Evolutionary conservation across 1,140 invertebrate species (phyloP).

Genomic region (Temnothorax nylanderi): DNA sequence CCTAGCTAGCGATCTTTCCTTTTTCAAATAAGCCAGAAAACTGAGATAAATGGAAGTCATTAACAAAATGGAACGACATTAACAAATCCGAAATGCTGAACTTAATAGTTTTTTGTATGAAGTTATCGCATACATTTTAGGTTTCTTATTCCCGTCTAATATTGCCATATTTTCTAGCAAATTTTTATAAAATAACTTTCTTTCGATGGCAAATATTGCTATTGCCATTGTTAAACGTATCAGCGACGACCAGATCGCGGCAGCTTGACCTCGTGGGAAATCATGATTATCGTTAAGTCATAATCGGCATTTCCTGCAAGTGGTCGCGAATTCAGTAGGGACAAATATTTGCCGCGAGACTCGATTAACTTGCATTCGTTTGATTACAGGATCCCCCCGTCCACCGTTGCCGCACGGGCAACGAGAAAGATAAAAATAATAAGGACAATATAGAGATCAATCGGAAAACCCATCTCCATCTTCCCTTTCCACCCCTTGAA

Average conservation of each 20-base stretch:
- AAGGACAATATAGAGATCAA: not conserved
- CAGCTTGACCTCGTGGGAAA: constrained; percentile 21
- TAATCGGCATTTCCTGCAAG: constrained; percentile 32
- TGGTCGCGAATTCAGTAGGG: constrained; percentile 40
- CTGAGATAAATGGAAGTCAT: not conserved
- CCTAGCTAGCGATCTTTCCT: not conserved
- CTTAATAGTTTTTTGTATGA: not conserved
- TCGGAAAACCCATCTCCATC: not conserved
- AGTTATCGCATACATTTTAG: not conserved
- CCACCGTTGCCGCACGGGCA: not conserved
- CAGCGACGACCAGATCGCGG: not conserved
- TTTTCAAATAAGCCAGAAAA: not conserved
- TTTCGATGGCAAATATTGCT: no score
- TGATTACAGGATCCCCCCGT: constrained; percentile 12
- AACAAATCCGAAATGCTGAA: not conserved
- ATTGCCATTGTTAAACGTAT: not conserved
- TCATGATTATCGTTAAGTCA: constrained; percentile 53
- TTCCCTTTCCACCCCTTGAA: not conserved
- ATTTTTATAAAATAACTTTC: not conserved
- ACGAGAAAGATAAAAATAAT: not conserved
- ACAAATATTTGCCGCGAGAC: constrained; percentile 46
- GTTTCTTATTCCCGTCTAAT: not conserved
- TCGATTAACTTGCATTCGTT: constrained; percentile 43
- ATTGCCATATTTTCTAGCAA: not conserved
- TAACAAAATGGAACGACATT: no score